A percentile compares a stretch with the other conserved stretches of the same genome.
These are phyloP conservation scores for Dynastes tityus DNA, from an alignment of 2,888 invertebrate species.

Conservation along the genomic window DNA sequence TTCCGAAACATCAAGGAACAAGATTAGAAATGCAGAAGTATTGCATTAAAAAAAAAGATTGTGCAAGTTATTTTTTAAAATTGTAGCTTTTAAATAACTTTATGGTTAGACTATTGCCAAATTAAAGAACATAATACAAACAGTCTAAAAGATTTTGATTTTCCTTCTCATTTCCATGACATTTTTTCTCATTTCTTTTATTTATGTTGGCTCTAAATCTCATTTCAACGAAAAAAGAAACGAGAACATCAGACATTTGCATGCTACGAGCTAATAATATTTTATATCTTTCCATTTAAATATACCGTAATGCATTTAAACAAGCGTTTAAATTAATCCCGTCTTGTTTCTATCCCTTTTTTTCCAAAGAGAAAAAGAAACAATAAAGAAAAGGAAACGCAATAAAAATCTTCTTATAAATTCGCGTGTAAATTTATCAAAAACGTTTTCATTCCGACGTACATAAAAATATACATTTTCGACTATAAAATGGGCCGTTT, in stretches of 20 bases:
- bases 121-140: too few relatives aligned
- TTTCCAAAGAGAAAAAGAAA: background rate
- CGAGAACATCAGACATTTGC: background rate
- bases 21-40: too few relatives aligned
- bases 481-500: slow-evolving; percentile 26
- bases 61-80: too few relatives aligned
- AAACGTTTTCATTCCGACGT: slow-evolving; percentile 37
- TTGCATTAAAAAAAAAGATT: too few relatives aligned
- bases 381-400: background rate
- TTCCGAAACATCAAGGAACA: too few relatives aligned
- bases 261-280: slow-evolving; percentile 12
- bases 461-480: slow-evolving; percentile 36
- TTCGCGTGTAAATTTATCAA: slow-evolving; percentile 45
- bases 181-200: too few relatives aligned
- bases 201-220: too few relatives aligned
- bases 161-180: too few relatives aligned
- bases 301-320: slow-evolving; percentile 22
- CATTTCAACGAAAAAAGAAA: too few relatives aligned
- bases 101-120: too few relatives aligned
- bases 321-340: slow-evolving; percentile 30
- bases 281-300: slow-evolving; percentile 3
- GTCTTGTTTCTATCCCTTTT: background rate
- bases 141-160: too few relatives aligned
- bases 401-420: slow-evolving; percentile 33
- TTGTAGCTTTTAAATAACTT: too few relatives aligned